Base-by-base conservation (phyloP, 2,113 vertebrate genomes). In the Reinhardtius hippoglossoides region DNA sequence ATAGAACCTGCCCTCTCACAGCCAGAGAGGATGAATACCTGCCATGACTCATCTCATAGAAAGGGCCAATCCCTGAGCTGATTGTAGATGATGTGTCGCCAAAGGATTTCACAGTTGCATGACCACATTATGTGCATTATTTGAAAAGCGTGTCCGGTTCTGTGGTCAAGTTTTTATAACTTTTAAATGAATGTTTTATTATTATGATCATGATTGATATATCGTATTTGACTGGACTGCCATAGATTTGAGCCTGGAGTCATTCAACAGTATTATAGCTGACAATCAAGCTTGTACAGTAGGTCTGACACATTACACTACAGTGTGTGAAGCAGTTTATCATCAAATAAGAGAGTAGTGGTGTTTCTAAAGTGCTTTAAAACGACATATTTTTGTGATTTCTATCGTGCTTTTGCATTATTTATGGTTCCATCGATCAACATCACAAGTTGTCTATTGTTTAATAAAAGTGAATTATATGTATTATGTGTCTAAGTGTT, bases 381-480 rank as follows among this genome's bases (percentile, higher is more conserved):
- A 82, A 79, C 21, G 18, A 57, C 67, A 77, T 76, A 78, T 86
- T 90, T 91, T 88, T 86, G 82, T 86, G 70, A 86, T 77, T 88
- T 85, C 2, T 79, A 83, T 81, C 74, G 87, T 88, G 80, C 26
- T 84, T 90, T 91, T 84, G 60, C 71, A 90, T 89, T 54, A 83
- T 89, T 76, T 74, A 21, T 7, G 5, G 10, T 83, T 82, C 70
- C 18, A 58, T 77, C 73, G 80, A 55, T 69, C 16, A 59, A 82
- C 65, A 68, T 81, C 24, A 40, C 74, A 88, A 66, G 13, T 13
- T 66, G 74, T 82, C 35, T 74, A 87, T 80, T 91, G 75, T 81
- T 91, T 74, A 90, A 88, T 88, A 89, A 92, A 83, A 78, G 72
- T 78, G 54, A 69, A 68, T 74, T 70, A 42, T 73, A 64, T 83